Evolutionary conservation across 37 sponge, comb jelly and placozoan genomes (phyloP), one percentile per base, ranked within the genome.

Genomic region (Spongilla lacustris): DNA sequence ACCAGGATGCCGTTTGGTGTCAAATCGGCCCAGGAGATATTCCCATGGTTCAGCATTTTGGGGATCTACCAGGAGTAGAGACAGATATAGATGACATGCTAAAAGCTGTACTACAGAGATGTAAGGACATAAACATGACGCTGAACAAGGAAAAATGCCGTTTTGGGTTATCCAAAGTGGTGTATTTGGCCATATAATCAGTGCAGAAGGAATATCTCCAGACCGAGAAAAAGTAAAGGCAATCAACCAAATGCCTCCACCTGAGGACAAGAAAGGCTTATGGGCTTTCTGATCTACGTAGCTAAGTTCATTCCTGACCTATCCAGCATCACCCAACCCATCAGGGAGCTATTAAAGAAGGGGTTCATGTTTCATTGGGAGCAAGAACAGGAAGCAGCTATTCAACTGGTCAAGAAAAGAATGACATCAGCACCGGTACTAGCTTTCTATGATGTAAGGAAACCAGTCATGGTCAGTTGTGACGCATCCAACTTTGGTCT

Each of bases 271-370:
- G 85, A 80, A 11, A 14, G 84, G 36, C 67, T 89, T 25, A 14
- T 89, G 68, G 89, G 89, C n/a, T 83, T 83, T 78, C 30, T 69
- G 31, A 89, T 48, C 28, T 89, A 82, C 84, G 35, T 89, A 31
- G 50, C 73, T 19, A 83, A 83, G 67, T 89, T 89, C 36, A 83
- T 89, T 48, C 89, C 89, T 14, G 83, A 77, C 79, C 27, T 72
- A 17, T 82, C 83, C 27, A 49, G 74, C 38, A 38, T 78, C 17
- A 14, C 73, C 11, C 58, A 46, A 79, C 86, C 80, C 34, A 50
- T 78, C 19, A 27, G 79, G 49, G 27, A 28, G 32, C 80, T 86
- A 6, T 50, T 86, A 72, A 74, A 86, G 58, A 78, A 86, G 73
- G 79, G 69, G 27, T 31, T 48, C 22, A 80, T 79, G 12, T 86